Base-by-base conservation (phyloP, 2,113 vertebrate species). In the Lophius piscatorius region DNA sequence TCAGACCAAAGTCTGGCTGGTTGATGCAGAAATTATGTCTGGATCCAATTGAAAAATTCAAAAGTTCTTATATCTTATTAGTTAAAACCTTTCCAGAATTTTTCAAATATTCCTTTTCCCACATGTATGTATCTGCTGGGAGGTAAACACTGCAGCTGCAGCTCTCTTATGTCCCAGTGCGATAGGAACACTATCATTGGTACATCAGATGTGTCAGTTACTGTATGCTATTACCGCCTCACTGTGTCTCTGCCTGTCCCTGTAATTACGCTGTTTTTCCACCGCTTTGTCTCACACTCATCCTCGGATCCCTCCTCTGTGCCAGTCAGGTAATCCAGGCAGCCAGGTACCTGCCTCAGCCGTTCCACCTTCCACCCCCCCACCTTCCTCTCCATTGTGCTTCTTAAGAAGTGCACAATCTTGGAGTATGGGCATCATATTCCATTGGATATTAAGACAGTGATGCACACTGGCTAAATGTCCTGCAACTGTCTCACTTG, bases 241-340 rank as follows among this genome's bases (percentile, higher is more conserved):
- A 29, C 78, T 70, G 29, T 74, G 84, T 74, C 78, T 83, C 66
- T 40, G 58, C 69, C 59, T 70, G 78, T 75, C 70, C 82, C 80
- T 87, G 70, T 87, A 81, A 88, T 87, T 85, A 82, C 39, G 46
- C 78, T 70, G 47, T 73, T 66, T 62, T 82, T 77, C 67, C 70
- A 73, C 29, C 42, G 33, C 70, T 79, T 64, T 63, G 69, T 75
- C 71, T 75, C 66, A 29, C 72, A 24, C 59, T 63, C 67, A 56
- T 63, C 66, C 57, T 49, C 50, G 65, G 5, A 55, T 63, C 48
- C 41, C 52, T 58, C 52, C 24, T 45, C 52, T 60, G 34, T 74
- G 64, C 61, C 78, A 75, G 73, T 38, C 58, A 70, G 64, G 35
- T 76, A 72, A 72, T 84, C 59, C 64, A 21, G 48, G 63, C 68